Evolutionary conservation across 1,140 invertebrate species (phyloP).

Genomic region (Brachionus angularis): DNA sequence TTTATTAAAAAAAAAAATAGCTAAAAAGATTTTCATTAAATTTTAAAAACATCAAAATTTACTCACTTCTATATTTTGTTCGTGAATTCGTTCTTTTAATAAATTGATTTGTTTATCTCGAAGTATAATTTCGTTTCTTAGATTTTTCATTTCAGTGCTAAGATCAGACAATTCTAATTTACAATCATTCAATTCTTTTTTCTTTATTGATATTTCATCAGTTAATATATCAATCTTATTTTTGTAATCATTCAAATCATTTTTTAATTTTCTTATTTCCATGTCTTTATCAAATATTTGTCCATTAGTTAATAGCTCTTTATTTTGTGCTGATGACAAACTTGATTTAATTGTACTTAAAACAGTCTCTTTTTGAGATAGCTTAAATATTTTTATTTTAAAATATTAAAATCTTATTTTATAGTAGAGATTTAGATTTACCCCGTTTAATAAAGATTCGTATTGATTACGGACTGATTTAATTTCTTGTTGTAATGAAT

Average conservation of each 20-base stretch:
- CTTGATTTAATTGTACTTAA: slow-evolving; percentile 23
- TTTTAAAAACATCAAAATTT: no score
- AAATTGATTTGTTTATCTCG: slow-evolving; percentile 14
- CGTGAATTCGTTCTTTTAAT: slow-evolving; percentile 24
- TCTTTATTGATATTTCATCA: background rate
- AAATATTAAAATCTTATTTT: background rate
- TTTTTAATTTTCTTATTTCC: slow-evolving; percentile 9
- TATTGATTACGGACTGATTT: slow-evolving; percentile 44
- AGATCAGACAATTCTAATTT: slow-evolving; percentile 21
- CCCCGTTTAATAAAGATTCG: slow-evolving; percentile 36
- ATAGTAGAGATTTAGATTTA: background rate
- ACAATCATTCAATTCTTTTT: slow-evolving; percentile 1
- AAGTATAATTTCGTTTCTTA: background rate
- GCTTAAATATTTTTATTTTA: background rate
- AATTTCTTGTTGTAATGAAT: slow-evolving; percentile 49
- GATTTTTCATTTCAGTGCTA: slow-evolving; percentile 2
- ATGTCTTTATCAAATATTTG: slow-evolving; percentile 31
- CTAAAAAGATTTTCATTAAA: no score
- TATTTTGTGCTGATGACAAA: slow-evolving; percentile 11
- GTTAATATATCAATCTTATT: background rate
- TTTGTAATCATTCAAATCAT: slow-evolving; percentile 2
- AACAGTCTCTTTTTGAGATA: slow-evolving; percentile 20
- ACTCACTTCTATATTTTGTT: slow-evolving; percentile 29
- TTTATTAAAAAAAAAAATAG: no score
- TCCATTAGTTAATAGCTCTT: background rate